Evolutionary conservation across 2,888 invertebrate species (phyloP).

Genomic region (Pegoplata infirma): DNA sequence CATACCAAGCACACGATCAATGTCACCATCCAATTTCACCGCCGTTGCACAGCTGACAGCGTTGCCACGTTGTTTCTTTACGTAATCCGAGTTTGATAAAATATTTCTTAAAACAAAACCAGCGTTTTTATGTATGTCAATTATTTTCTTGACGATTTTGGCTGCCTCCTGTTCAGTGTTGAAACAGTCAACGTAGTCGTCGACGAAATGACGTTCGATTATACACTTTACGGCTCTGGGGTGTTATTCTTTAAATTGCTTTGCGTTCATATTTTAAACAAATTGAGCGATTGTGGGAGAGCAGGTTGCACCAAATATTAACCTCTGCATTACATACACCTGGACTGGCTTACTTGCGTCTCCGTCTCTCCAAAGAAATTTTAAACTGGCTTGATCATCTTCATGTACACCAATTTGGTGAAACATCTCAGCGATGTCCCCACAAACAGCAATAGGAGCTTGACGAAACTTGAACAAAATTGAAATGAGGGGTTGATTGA

Average conservation of each 20-base stretch:
- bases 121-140: conserved; percentile 7
- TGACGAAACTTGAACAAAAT: conserved; percentile 39
- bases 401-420: conserved; percentile 39
- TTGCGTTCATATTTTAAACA: conserved; percentile 67
- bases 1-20: conserved; percentile 30
- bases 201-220: not conserved
- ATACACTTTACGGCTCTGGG: not conserved
- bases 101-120: conserved; percentile 8
- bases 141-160: not conserved
- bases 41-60: not conserved
- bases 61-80: not conserved
- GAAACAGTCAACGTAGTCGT: conserved; percentile 31
- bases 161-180: conserved; percentile 6
- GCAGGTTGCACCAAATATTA: no score
- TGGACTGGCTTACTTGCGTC: conserved; percentile 2
- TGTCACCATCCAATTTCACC: not conserved
- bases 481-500: not conserved
- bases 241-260: no score
- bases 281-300: conserved; percentile 59
- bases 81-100: conserved; percentile 12
- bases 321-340: conserved; percentile 43
- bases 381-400: conserved; percentile 42
- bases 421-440: conserved; percentile 51
- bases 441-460: conserved; percentile 38
- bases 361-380: conserved; percentile 47